A percentile compares a stretch with the other conserved stretches of the same genome.
Conservation (phyloP, 92 coral and sea anemone genomes). For the Parazoanthus swiftii region DNA sequence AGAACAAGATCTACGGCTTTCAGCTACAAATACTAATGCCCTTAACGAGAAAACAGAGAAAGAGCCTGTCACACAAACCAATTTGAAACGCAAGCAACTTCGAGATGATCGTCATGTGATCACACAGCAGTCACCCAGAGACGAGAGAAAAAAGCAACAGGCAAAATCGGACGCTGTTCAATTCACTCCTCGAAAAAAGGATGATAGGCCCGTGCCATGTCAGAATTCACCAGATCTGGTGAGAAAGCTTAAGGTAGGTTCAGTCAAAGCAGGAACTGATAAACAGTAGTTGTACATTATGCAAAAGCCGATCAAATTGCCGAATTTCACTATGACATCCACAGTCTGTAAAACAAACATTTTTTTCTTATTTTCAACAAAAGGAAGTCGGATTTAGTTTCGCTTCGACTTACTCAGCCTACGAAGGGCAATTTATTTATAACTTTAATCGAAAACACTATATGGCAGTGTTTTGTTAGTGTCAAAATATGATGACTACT, state of each 20-base stretch:
- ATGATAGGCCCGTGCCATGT: conserved; percentile 24
- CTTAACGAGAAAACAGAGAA: neutral
- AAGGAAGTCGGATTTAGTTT: too few relatives aligned
- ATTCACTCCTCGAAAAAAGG: conserved; percentile 19
- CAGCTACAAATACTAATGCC: neutral
- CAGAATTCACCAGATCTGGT: conserved; percentile 37
- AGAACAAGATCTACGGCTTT: neutral
- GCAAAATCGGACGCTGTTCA: neutral
- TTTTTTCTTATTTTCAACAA: too few relatives aligned
- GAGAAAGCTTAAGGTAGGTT: conserved; percentile 35
- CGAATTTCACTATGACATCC: too few relatives aligned
- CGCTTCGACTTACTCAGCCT: too few relatives aligned
- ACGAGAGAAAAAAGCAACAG: conserved; percentile 22
- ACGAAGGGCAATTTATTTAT: too few relatives aligned
- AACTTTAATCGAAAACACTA: too few relatives aligned
- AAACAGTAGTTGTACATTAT: too few relatives aligned
- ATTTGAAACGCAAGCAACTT: neutral
- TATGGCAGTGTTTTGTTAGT: too few relatives aligned
- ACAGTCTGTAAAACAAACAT: too few relatives aligned
- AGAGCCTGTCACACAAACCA: conserved; percentile 11
- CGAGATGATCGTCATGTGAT: conserved; percentile 30
- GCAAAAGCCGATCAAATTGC: too few relatives aligned
- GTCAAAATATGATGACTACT: too few relatives aligned
- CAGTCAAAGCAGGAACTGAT: neutral
- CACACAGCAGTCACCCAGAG: conserved; percentile 35